A percentile compares a stretch with the other conserved stretches of the same genome.
Conservation (phyloP, 2,888 invertebrate genomes). For the Operophtera brumata region DNA sequence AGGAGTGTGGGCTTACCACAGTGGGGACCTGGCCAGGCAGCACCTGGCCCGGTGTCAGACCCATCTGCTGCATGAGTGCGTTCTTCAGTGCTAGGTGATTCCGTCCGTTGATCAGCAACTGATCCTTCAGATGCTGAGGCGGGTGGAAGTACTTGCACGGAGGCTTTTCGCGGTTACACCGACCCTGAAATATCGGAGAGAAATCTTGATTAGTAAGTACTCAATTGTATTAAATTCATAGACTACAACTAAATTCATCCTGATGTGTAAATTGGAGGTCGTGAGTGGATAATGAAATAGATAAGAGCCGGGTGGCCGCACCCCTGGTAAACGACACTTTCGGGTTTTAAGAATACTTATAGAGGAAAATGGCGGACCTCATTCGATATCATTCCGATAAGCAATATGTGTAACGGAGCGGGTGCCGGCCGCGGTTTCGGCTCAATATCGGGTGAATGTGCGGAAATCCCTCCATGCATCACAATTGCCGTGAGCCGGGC, state of each 20-base stretch:
- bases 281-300: conserved; percentile 48
- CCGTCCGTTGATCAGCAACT: conserved; percentile 99
- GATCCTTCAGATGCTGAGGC: conserved; percentile 99
- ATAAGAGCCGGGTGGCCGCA: conserved; percentile 41
- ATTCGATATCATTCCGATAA: conserved; percentile 68
- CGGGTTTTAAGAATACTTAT: conserved; percentile 49
- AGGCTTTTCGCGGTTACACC: conserved; percentile 99
- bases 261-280: conserved; percentile 25
- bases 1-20: conserved; percentile 86
- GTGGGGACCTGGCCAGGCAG: conserved; percentile 95
- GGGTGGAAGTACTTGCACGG: conserved; percentile 99
- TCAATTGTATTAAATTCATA: conserved; percentile 6
- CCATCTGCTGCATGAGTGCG: conserved; percentile 98
- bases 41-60: conserved; percentile 94
- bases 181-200: conserved; percentile 87
- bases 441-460: conserved; percentile 62
- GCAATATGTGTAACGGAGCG: conserved; percentile 60
- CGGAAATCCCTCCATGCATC: conserved; percentile 70
- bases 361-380: conserved; percentile 62
- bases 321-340: conserved; percentile 53
- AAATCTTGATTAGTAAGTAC: conserved; percentile 18
- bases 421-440: conserved; percentile 52
- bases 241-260: conserved; percentile 11
- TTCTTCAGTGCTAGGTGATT: conserved; percentile 99
- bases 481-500: conserved; percentile 65